Evolutionary conservation across 2,797 vertebrate genomes (phyloP), one percentile per base, ranked within the genome.

Genomic region (Phataginus tetradactyla): DNA sequence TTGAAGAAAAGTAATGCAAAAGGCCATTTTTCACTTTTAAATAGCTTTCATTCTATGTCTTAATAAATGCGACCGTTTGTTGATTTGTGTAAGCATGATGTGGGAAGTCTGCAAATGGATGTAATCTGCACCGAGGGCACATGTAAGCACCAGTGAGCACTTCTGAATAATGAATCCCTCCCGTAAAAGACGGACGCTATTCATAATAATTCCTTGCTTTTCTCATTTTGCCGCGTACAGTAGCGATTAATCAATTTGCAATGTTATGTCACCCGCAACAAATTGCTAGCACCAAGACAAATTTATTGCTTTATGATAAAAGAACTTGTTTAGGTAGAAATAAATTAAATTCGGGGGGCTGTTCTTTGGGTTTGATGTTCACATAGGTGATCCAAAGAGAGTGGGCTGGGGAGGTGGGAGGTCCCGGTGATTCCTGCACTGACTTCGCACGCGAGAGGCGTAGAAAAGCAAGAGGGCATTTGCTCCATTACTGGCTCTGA

Each of bases 161-260:
- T 98, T 99, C 99, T 99, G 99, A 99, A 99, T 99, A 99, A 99
- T 99, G 99, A 99, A 99, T 99, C 99, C 98, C 99, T 98, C 99
- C 99, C 98, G 98, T 98, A 98, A 99, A 98, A 98, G 99, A 99
- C 99, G 99, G 98, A 99, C 99, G 99, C 99, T 99, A 99, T 99
- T 99, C 99, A 99, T 99, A 99, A 99, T 99, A 99, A 99, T 99
- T 99, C 99, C 99, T 99, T 99, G 98, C 98, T 99, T 99, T 99
- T 99, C 99, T 99, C 98, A 99, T 99, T 99, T 99, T 99, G 99
- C 98, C 94, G 97, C 74, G 98, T 99, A 99, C 98, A 98, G 98
- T 99, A 98, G 99, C 98, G 99, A 99, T 99, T 99, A 99, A 99
- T 99, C 99, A 99, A 99, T 99, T 99, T 99, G 98, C 98, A 98